Base-by-base conservation (phyloP, 2,888 invertebrate genomes). In the Prosopocoilus inquinatus region DNA sequence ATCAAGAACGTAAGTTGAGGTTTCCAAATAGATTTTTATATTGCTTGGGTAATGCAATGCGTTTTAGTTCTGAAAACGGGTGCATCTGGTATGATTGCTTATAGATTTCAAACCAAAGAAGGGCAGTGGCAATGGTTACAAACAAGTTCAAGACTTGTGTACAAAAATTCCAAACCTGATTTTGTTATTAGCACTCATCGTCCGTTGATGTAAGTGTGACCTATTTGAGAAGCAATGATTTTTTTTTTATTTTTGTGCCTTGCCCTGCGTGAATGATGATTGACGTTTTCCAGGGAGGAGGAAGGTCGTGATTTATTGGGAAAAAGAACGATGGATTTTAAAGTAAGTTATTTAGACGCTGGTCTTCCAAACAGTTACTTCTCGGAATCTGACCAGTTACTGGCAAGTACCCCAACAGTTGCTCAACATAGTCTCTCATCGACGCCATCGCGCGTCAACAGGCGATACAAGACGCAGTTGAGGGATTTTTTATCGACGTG, bases 141-240 rank as follows among this genome's bases (percentile, higher is more conserved):
- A 81, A 97, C 97, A 13, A 91, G 91, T 67, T 96, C 98, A 9
- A 84, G 98, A 64, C 86, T 99, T 65, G 96, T 98, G 66, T 99
- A 98, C 81, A 99, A 99, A 80, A 99, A 98, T 79, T 97, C 97
- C 63, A 99, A 99, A 77, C 97, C 98, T 0, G 99, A 99, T 77
- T 97, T 97, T 76, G 96, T 99, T 62, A 96, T 98, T 69, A 95
- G 96, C 78, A 99, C 98, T 41, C 99, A 99, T 80, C 84, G 99
- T 63, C 96, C 98, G 58, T 85, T 99, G 46, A 98, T 98, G 99
- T 96, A 79, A 87, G 90, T 85, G 58, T 34, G 7, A 47, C 47
- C 7, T 12, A 36, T 4, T 36, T 36, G 12, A 36, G 9, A 38
- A 38, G 5, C 1, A 8, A 4, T 38, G 9, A 11, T 3, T 38